Evolutionary conservation across 1,140 invertebrate genomes (phyloP).

Genomic region (Ips typographus): DNA sequence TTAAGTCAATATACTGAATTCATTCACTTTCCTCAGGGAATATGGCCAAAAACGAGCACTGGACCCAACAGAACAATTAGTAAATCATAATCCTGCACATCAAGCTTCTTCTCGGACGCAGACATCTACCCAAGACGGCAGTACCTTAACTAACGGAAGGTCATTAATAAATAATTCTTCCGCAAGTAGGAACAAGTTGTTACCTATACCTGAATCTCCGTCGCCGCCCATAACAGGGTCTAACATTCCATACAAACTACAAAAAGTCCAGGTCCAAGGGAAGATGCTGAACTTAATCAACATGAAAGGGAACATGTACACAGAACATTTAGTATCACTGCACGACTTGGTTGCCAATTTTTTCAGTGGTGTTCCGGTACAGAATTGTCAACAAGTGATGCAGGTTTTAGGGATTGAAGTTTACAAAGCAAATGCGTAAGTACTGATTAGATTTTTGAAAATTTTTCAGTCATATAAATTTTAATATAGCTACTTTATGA

Average conservation of each 20-base stretch:
- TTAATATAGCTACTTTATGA: slow-evolving; percentile 1
- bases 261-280: slow-evolving; percentile 76
- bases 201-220: slow-evolving; percentile 62
- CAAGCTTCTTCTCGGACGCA: slow-evolving; percentile 42
- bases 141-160: slow-evolving; percentile 53
- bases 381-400: slow-evolving; percentile 73
- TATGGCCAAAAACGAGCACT: slow-evolving; percentile 21
- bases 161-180: slow-evolving; percentile 46
- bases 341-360: slow-evolving; percentile 77
- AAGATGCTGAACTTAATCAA: slow-evolving; percentile 83
- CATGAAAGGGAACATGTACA: slow-evolving; percentile 78
- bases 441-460: too few relatives aligned
- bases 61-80: slow-evolving; percentile 36
- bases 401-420: slow-evolving; percentile 76
- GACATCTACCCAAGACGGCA: slow-evolving; percentile 20
- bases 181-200: slow-evolving; percentile 54
- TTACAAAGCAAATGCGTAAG: slow-evolving; percentile 78
- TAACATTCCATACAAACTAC: slow-evolving; percentile 71
- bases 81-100: slow-evolving; percentile 50
- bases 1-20: slow-evolving; percentile 1
- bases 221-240: slow-evolving; percentile 56
- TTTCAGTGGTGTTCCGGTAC: slow-evolving; percentile 72
- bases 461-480: background rate
- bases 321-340: slow-evolving; percentile 78
- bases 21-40: slow-evolving; percentile 18